phyloP scores from a whole-genome alignment of 2,797 vertebrate species.

The Pteropus rufus region DNA sequence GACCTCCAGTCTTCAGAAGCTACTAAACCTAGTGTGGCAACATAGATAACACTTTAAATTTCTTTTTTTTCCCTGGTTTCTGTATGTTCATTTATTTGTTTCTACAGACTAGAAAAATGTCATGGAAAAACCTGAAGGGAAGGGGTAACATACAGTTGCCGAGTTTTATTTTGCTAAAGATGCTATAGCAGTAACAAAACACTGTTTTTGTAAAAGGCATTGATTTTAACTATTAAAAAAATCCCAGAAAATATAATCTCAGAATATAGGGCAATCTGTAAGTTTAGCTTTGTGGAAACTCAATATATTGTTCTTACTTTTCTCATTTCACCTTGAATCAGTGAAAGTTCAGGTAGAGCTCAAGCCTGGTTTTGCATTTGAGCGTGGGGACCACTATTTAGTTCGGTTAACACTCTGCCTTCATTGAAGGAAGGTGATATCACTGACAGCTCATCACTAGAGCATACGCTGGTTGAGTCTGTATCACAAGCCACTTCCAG shows the following conservation, averaged over 20 bases:
- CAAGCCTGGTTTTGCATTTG: background rate
- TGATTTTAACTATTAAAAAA: background rate
- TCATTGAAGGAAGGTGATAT: background rate
- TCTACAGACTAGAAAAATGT: background rate
- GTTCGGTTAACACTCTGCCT: background rate
- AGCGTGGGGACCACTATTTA: background rate
- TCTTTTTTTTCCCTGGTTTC: background rate
- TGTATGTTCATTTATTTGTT: background rate
- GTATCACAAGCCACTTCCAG: background rate
- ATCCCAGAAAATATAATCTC: background rate
- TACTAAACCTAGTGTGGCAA: background rate
- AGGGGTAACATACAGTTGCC: background rate
- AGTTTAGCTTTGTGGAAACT: background rate
- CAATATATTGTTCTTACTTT: background rate
- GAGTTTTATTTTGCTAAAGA: background rate
- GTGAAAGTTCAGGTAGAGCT: background rate
- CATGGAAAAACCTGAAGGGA: background rate
- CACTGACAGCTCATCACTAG: background rate
- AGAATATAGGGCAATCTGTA: background rate
- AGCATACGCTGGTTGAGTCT: background rate
- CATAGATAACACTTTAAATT: background rate
- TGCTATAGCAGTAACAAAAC: background rate
- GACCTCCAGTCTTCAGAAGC: background rate
- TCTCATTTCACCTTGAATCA: background rate
- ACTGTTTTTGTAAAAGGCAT: background rate